A percentile compares a stretch with the other conserved stretches of the same genome.
Evolutionary conservation across 2,797 vertebrate species (phyloP).

Genomic region (Hafferia zeledoni): DNA sequence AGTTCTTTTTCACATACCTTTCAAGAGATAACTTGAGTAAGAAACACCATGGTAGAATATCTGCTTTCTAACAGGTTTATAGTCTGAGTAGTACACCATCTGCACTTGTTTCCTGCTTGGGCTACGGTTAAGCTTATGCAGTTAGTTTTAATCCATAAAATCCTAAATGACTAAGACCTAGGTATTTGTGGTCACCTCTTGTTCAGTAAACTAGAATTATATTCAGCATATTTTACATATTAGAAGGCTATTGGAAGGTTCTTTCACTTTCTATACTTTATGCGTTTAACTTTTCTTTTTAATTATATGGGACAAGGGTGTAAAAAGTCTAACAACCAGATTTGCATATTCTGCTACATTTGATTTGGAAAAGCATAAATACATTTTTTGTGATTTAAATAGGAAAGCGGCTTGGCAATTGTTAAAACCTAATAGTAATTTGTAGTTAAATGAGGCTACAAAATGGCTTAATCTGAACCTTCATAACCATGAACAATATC

Average conservation of each 20-base stretch:
- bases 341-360: neutral
- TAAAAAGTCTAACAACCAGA: neutral
- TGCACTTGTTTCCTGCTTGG: conserved; percentile 18
- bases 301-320: neutral
- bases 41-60: neutral
- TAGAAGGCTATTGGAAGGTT: neutral
- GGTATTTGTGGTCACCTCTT: neutral
- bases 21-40: neutral
- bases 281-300: neutral
- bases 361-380: neutral
- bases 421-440: neutral
- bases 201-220: neutral
- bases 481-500: neutral
- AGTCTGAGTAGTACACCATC: neutral
- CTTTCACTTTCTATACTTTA: neutral
- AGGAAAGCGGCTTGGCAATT: neutral
- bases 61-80: neutral
- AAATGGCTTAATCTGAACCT: neutral
- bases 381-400: neutral
- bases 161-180: neutral
- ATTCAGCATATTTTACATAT: neutral
- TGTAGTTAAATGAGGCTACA: neutral
- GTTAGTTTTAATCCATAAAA: conserved; percentile 16
- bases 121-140: neutral
- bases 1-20: neutral